These are phyloP conservation scores for Brachionus koreanus DNA, from an alignment of 1,140 invertebrate species.

Conservation along the genomic window DNA sequence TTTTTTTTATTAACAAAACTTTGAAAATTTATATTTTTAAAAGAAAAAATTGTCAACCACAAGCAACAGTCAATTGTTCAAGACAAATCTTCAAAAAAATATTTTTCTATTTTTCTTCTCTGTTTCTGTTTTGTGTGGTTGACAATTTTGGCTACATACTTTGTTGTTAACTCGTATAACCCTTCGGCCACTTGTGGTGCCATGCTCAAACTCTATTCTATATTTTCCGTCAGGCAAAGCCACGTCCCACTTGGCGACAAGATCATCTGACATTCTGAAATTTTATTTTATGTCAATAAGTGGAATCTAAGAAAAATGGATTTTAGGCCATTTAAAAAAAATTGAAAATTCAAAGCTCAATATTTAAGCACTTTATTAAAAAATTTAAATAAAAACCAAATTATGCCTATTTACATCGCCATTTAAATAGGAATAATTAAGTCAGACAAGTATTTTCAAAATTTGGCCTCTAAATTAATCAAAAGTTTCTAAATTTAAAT, in stretches of 20 bases:
- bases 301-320: not conserved
- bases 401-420: constrained; percentile 29
- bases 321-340: not conserved
- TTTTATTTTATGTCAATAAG: not conserved
- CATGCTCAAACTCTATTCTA: constrained; percentile 53
- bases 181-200: constrained; percentile 76
- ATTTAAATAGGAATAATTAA: constrained; percentile 11
- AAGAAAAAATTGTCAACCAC: constrained; percentile 45
- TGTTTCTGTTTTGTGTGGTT: not conserved
- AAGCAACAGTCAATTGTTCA: not conserved
- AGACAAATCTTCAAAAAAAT: too few species aligned
- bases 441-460: not conserved
- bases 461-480: not conserved
- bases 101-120: too few species aligned
- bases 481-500: constrained; percentile 3
- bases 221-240: constrained; percentile 12
- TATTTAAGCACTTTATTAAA: not conserved
- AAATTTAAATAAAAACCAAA: not conserved
- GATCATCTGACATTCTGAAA: constrained; percentile 31
- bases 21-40: constrained; percentile 11
- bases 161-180: constrained; percentile 73
- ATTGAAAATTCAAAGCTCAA: not conserved
- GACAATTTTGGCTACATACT: constrained; percentile 58
- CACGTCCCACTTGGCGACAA: constrained; percentile 38
- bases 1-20: constrained; percentile 49